phyloP scores from a whole-genome alignment of 2,888 invertebrate genomes.

The Homarus gammarus region DNA sequence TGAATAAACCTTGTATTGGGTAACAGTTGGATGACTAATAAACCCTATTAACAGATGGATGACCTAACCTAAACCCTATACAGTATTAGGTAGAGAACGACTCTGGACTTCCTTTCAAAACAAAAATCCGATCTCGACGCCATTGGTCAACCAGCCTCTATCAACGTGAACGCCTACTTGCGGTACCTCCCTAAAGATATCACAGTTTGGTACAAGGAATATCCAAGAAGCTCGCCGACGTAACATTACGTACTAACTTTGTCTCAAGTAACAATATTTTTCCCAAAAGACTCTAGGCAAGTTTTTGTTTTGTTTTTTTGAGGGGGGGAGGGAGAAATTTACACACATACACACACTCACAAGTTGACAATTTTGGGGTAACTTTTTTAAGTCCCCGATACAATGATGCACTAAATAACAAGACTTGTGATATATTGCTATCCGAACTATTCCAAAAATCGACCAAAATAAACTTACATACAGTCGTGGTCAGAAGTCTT shows the following conservation, averaged over 20 bases:
- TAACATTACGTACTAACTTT: slow-evolving; percentile 29
- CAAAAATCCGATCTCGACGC: too few relatives aligned
- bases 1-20: too few relatives aligned
- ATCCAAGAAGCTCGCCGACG: slow-evolving; percentile 22
- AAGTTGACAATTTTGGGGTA: not conserved
- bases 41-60: too few relatives aligned
- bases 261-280: slow-evolving; percentile 28
- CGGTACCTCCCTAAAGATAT: not conserved
- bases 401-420: not conserved
- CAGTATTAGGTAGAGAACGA: too few relatives aligned
- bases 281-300: slow-evolving; percentile 37
- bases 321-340: too few relatives aligned
- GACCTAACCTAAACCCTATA: too few relatives aligned
- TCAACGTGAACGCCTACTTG: not conserved
- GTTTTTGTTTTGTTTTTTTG: slow-evolving; percentile 14
- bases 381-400: slow-evolving; percentile 24
- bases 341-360: too few relatives aligned
- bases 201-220: slow-evolving; percentile 21
- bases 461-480: not conserved
- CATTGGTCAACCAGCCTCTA: not conserved
- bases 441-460: not conserved
- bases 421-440: not conserved
- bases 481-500: not conserved
- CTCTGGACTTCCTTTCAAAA: too few relatives aligned
- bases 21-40: too few relatives aligned